phyloP scores from a whole-genome alignment of 53 echinoderm and acorn worm species.

The Apostichopus leukothele region DNA sequence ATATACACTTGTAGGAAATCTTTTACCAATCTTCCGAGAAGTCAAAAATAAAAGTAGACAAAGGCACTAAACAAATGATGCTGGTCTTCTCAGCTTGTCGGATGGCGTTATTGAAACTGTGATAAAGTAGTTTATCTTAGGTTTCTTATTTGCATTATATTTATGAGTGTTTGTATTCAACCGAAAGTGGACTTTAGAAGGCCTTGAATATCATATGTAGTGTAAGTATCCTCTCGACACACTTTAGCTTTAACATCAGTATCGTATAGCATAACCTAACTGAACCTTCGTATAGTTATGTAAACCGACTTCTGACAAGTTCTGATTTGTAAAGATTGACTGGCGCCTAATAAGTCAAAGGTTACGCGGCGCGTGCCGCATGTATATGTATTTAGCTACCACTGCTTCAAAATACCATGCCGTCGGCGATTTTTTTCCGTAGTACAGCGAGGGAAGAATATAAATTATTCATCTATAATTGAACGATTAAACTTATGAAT shows the following conservation, averaged over 20 bases:
- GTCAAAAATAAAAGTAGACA: neutral
- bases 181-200: constrained; percentile 42
- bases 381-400: neutral
- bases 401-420: no score
- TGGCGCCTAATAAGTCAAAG: constrained; percentile 14
- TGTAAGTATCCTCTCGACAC: neutral
- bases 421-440: no score
- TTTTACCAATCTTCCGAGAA: neutral
- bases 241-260: neutral
- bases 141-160: constrained; percentile 29
- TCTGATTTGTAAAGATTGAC: constrained; percentile 13
- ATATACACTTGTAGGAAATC: neutral
- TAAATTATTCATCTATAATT: no score
- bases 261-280: neutral
- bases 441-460: no score
- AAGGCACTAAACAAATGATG: constrained; percentile 18
- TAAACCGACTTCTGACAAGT: constrained; percentile 7
- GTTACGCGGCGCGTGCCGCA: neutral
- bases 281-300: neutral
- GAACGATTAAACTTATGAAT: no score
- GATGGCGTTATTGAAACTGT: constrained; percentile 33
- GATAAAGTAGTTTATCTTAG: constrained; percentile 23
- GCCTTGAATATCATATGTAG: neutral
- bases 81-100: constrained; percentile 1
- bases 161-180: constrained; percentile 5